Percentiles rank a stretch among this genome's conserved stretches.
These are phyloP conservation scores for Terebella lapidaria DNA, from an alignment of 2,888 invertebrate genomes.

Conservation along the genomic window DNA sequence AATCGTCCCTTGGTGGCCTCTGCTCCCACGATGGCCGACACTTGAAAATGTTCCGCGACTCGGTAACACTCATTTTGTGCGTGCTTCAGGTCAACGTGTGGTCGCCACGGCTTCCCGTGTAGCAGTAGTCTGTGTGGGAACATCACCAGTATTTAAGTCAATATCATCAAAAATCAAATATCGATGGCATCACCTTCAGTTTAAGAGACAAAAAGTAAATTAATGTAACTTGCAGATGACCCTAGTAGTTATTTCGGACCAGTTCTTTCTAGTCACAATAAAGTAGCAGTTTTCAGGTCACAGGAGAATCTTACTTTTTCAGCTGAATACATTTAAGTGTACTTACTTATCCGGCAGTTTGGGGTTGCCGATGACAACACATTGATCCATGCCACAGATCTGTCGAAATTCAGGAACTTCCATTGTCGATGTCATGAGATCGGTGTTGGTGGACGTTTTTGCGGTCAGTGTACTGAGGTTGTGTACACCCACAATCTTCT, in stretches of 20 bases:
- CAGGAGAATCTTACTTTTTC: neutral
- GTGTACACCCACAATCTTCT: conserved; percentile 32
- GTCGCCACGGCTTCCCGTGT: conserved; percentile 35
- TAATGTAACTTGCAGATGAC: too few relatives aligned
- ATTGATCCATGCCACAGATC: conserved; percentile 36
- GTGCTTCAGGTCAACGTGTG: conserved; percentile 26
- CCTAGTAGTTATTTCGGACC: too few relatives aligned
- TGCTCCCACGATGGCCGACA: conserved; percentile 30
- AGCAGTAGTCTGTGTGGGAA: conserved; percentile 30
- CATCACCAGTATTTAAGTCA: neutral
- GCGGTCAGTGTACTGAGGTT: conserved; percentile 39
- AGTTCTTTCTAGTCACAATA: too few relatives aligned
- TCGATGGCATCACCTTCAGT: too few relatives aligned
- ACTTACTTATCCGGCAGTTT: conserved; percentile 35
- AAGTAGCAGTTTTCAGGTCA: too few relatives aligned
- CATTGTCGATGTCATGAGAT: conserved; percentile 35
- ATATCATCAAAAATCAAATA: neutral
- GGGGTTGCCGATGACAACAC: conserved; percentile 43
- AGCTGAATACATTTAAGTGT: neutral
- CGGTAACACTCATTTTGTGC: conserved; percentile 34
- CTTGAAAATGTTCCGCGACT: conserved; percentile 36
- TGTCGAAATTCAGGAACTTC: conserved; percentile 38
- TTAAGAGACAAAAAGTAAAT: too few relatives aligned
- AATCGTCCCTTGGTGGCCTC: conserved; percentile 40
- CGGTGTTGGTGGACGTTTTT: conserved; percentile 43